These are phyloP conservation scores for Paracanthobrama guichenoti DNA, from an alignment of 2,113 vertebrate genomes.

Conservation along the genomic window DNA sequence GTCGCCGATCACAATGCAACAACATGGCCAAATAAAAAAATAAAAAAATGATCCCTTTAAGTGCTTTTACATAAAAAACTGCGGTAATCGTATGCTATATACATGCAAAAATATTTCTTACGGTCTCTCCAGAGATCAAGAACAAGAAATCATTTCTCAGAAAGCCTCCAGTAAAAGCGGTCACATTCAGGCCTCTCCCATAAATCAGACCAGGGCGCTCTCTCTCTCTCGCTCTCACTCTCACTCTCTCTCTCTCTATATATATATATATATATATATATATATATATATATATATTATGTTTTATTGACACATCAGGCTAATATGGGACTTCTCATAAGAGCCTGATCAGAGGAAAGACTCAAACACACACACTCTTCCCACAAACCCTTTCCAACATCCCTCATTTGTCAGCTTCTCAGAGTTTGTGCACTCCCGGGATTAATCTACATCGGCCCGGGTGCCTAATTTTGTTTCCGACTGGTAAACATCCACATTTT, in stretches of 20 bases:
- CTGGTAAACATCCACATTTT: conserved; percentile 41
- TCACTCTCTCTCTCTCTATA: too few species aligned
- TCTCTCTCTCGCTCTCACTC: too few species aligned
- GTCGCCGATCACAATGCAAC: background rate
- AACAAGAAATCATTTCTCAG: background rate
- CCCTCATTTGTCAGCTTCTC: conserved; percentile 4
- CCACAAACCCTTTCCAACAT: background rate
- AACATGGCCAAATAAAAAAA: background rate
- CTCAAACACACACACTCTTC: background rate
- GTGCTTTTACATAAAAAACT: background rate
- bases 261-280: too few species aligned
- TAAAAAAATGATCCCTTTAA: too few species aligned
- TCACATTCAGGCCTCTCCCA: background rate
- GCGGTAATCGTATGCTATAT: background rate
- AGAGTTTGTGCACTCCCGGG: background rate
- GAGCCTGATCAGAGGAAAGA: conserved; percentile 5
- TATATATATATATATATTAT: too few species aligned
- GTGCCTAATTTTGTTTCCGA: conserved; percentile 41
- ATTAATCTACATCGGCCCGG: conserved; percentile 36
- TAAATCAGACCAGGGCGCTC: background rate
- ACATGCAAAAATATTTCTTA: background rate
- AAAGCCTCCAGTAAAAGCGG: background rate
- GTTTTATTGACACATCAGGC: background rate
- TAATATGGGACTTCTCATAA: background rate
- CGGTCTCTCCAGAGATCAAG: background rate